A percentile compares a stretch with the other conserved stretches of the same genome.
Conservation (phyloP, 2,113 vertebrate genomes). For the Hippocampus barbouri region DNA sequence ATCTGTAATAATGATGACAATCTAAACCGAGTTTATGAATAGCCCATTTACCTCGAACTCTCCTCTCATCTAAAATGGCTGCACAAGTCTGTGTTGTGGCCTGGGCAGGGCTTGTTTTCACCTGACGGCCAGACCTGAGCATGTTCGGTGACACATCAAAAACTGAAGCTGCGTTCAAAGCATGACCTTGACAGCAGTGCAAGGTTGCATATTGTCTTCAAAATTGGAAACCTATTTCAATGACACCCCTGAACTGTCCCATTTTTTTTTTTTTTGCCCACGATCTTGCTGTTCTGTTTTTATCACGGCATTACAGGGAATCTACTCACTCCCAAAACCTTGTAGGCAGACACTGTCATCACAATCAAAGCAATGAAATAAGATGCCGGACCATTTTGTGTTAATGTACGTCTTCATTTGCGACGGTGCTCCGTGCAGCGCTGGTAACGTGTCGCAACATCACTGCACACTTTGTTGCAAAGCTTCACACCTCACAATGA, state of each 20-base stretch:
- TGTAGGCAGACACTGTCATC: not conserved
- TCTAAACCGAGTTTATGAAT: not conserved
- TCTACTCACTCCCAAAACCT: not conserved
- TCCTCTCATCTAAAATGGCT: not conserved
- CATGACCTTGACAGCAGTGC: not conserved
- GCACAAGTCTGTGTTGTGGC: not conserved
- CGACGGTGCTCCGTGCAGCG: not conserved
- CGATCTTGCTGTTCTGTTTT: not conserved
- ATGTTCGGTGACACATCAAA: not conserved
- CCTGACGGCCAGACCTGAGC: not conserved
- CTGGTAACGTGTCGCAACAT: not conserved
- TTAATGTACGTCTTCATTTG: not conserved
- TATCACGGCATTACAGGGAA: not conserved
- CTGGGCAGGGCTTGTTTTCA: not conserved
- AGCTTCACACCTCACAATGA: constrained; percentile 31
- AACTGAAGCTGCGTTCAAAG: not conserved
- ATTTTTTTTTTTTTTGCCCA: not conserved
- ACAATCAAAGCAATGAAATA: not conserved
- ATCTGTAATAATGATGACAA: constrained; percentile 12
- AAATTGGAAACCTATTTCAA: not conserved
- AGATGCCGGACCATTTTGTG: not conserved
- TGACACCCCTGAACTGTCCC: not conserved
- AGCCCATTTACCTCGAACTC: not conserved
- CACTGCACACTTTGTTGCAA: not conserved
- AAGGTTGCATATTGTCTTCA: not conserved